phyloP scores from a whole-genome alignment of 23 tunicate genomes.

The Oikopleura albicans region DNA sequence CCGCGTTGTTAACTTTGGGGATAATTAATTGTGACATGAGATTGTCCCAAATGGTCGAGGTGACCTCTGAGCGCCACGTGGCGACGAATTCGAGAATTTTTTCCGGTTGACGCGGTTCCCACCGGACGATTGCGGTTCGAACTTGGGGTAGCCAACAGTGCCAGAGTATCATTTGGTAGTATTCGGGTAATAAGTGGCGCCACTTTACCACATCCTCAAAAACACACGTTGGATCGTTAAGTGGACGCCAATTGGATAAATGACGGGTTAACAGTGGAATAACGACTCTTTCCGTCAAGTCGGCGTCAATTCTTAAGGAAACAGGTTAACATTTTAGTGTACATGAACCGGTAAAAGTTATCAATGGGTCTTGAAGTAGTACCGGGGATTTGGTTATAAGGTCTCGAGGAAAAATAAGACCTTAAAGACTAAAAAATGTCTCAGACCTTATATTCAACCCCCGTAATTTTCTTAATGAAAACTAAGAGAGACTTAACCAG shows the following conservation, averaged over 20 bases:
- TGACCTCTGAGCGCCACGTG: slow-evolving; percentile 49
- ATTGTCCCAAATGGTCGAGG: slow-evolving; percentile 57
- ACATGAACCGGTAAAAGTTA: too few relatives aligned
- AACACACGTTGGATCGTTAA: slow-evolving; percentile 32
- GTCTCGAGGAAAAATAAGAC: too few relatives aligned
- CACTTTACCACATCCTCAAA: slow-evolving; percentile 48
- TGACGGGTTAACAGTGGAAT: background rate
- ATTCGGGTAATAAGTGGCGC: slow-evolving; percentile 25
- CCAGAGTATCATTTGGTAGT: slow-evolving; percentile 62
- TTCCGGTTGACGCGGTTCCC: slow-evolving; percentile 75
- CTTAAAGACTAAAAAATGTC: too few relatives aligned
- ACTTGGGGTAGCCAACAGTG: slow-evolving; percentile 75
- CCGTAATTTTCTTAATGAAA: too few relatives aligned
- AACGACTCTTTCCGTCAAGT: background rate
- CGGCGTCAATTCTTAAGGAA: background rate
- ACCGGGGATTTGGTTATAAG: too few relatives aligned
- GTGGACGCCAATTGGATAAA: slow-evolving; percentile 49
- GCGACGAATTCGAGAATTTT: slow-evolving; percentile 44
- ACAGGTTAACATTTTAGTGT: too few relatives aligned
- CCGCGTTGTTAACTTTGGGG: slow-evolving; percentile 53
- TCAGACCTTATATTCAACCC: too few relatives aligned
- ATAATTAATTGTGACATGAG: slow-evolving; percentile 50
- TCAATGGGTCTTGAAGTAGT: too few relatives aligned
- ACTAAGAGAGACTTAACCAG: too few relatives aligned
- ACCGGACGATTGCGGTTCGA: slow-evolving; percentile 32